phyloP scores from a whole-genome alignment of 2,888 invertebrate species.

The Phytoseiulus persimilis region DNA sequence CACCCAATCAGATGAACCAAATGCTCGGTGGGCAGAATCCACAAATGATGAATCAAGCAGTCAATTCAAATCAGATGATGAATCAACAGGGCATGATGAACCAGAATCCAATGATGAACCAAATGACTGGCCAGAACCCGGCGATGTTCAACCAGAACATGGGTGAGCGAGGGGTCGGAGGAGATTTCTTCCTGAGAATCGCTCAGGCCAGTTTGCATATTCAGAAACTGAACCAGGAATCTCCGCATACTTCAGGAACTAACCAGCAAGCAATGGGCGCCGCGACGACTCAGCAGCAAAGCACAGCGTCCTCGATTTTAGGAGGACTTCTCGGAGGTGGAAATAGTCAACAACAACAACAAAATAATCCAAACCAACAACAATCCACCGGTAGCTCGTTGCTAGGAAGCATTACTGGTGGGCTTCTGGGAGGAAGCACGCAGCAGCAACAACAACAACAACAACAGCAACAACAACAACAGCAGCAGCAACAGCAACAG shows the following conservation, averaged over 20 bases:
- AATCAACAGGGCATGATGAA: neutral
- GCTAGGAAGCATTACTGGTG: slow-evolving; percentile 30
- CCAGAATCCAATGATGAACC: slow-evolving; percentile 30
- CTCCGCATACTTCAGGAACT: neutral
- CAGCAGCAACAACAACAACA: slow-evolving; percentile 39
- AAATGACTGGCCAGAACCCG: slow-evolving; percentile 33
- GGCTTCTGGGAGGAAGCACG: slow-evolving; percentile 38
- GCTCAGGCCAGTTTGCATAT: too few relatives aligned
- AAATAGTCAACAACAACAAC: slow-evolving; percentile 21
- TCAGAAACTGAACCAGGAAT: neutral
- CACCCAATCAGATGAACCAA: neutral
- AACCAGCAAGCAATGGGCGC: slow-evolving; percentile 27
- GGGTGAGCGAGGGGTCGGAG: too few relatives aligned
- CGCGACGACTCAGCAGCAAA: slow-evolving; percentile 39
- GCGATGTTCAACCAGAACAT: neutral
- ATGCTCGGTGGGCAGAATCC: neutral
- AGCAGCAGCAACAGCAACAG: slow-evolving; percentile 24
- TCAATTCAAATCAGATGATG: slow-evolving; percentile 31
- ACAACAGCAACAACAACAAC: slow-evolving; percentile 33
- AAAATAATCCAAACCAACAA: neutral
- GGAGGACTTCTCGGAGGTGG: slow-evolving; percentile 38
- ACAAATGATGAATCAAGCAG: neutral
- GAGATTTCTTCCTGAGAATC: too few relatives aligned
- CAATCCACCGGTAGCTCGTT: slow-evolving; percentile 30
- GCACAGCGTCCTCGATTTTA: slow-evolving; percentile 35